phyloP scores from a whole-genome alignment of 2,113 vertebrate species.

The Parus major region DNA sequence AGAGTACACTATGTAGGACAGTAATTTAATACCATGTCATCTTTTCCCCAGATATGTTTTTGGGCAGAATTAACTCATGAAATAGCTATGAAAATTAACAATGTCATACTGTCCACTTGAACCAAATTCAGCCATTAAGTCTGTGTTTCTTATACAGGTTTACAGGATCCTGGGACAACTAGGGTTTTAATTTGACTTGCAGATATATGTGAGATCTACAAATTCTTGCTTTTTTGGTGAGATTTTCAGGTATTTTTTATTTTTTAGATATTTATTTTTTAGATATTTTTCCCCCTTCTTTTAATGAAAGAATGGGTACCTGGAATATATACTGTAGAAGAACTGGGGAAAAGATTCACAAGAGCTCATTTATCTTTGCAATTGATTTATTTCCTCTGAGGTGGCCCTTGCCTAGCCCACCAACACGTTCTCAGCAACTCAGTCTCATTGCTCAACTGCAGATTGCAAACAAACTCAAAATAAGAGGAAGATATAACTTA shows the following conservation, averaged over 20 bases:
- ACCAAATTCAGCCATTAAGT: not conserved
- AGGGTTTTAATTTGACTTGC: not conserved
- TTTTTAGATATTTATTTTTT: too few relatives aligned
- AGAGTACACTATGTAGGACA: not conserved
- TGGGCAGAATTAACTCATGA: constrained; percentile 8
- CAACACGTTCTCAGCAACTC: not conserved
- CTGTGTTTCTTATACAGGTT: not conserved
- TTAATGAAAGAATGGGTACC: not conserved
- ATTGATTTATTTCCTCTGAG: not conserved
- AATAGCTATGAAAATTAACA: not conserved
- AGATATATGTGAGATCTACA: not conserved
- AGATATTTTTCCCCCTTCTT: not conserved
- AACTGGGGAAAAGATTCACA: not conserved
- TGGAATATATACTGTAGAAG: not conserved
- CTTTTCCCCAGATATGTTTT: constrained; percentile 4
- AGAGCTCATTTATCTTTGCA: not conserved
- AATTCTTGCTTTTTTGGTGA: not conserved
- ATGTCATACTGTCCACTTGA: not conserved
- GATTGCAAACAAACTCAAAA: not conserved
- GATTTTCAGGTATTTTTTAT: not conserved
- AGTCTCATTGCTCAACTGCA: not conserved
- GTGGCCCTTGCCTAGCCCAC: not conserved
- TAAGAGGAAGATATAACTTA: constrained; percentile 1
- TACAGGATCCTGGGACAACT: not conserved
- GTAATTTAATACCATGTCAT: not conserved